Evolutionary conservation across 1,140 invertebrate species (phyloP).

Genomic region (Neodiprion pinetum): DNA sequence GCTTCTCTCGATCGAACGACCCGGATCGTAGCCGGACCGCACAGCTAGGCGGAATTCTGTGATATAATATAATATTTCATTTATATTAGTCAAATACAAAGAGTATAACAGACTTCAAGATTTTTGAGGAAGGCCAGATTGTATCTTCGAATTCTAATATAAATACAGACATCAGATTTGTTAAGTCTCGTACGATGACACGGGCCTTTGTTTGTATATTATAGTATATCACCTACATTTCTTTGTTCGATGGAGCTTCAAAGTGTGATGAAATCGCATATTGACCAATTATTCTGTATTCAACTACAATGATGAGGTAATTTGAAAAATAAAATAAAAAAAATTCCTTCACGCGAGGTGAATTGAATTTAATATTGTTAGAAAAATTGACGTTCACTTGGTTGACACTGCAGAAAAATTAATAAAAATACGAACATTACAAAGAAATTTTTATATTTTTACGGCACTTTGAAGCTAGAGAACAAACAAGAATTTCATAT

Average conservation of each 20-base stretch:
- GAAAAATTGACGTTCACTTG: neutral
- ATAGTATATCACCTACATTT: constrained; percentile 29
- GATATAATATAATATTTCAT: constrained; percentile 10
- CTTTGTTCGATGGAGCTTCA: constrained; percentile 33
- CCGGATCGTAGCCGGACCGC: constrained; percentile 30
- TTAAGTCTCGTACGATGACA: constrained; percentile 36
- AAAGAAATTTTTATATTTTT: constrained; percentile 8
- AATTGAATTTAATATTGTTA: neutral
- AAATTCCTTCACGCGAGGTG: neutral
- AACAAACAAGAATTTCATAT: constrained; percentile 41
- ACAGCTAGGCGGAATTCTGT: constrained; percentile 7
- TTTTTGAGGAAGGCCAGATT: constrained; percentile 44
- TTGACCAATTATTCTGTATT: neutral
- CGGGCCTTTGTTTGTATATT: neutral
- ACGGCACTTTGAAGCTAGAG: constrained; percentile 39
- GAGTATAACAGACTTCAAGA: constrained; percentile 40
- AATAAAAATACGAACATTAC: neutral
- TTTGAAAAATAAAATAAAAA: neutral
- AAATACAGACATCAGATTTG: constrained; percentile 48
- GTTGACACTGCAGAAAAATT: neutral
- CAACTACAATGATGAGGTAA: neutral
- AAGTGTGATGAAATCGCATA: constrained; percentile 29
- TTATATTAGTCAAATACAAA: constrained; percentile 32
- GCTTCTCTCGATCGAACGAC: constrained; percentile 44
- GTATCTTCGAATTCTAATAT: constrained; percentile 28